Conservation (phyloP, 2,888 invertebrate genomes). For the Sphinx pinastri region DNA sequence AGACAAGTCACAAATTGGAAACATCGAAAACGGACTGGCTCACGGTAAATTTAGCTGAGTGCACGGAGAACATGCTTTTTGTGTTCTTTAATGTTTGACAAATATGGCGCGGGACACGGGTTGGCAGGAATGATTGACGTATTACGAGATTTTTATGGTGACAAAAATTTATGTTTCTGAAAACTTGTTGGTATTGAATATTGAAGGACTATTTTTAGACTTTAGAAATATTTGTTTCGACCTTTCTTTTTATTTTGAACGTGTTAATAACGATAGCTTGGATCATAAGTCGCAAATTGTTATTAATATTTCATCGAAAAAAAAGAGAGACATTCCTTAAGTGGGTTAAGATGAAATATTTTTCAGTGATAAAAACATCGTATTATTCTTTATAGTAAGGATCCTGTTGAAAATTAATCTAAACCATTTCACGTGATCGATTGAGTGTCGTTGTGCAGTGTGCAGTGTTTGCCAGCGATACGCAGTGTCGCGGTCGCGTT, state of each 20-base stretch:
- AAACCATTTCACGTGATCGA: background rate
- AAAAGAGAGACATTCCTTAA: background rate
- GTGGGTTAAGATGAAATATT: background rate
- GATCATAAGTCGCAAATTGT: too few relatives aligned
- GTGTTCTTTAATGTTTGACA: constrained; percentile 49
- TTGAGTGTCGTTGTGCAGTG: background rate
- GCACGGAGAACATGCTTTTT: constrained; percentile 14
- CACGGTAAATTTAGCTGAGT: constrained; percentile 26
- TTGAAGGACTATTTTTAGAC: background rate
- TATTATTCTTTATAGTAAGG: background rate
- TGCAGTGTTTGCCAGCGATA: background rate
- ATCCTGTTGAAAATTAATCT: constrained; percentile 13
- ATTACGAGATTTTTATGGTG: constrained; percentile 36
- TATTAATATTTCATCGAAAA: too few relatives aligned
- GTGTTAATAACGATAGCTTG: too few relatives aligned
- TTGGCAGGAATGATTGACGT: constrained; percentile 46
- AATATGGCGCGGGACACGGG: constrained; percentile 46
- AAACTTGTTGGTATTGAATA: constrained; percentile 19
- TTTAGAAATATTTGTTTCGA: background rate
- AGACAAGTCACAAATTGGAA: constrained; percentile 68
- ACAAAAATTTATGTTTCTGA: constrained; percentile 28
- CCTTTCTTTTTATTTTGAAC: background rate
- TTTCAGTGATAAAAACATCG: too few relatives aligned
- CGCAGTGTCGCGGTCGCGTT: constrained; percentile 40
- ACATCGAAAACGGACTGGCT: constrained; percentile 40